phyloP scores from a whole-genome alignment of 2,888 invertebrate genomes.

The Orthosia gothica region DNA sequence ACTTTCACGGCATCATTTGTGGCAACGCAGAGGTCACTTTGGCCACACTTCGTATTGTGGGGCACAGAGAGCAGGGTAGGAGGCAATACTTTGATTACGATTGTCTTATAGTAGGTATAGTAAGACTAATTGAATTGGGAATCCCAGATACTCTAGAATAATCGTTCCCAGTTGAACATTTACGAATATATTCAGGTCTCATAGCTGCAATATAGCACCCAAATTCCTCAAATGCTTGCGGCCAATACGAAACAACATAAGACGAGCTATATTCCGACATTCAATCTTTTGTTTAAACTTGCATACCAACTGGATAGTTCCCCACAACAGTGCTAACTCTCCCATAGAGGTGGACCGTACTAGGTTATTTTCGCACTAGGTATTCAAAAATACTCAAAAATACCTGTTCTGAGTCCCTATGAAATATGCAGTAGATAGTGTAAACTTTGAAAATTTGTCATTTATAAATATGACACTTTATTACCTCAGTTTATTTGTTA shows the following conservation, averaged over 20 bases:
- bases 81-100: too few species aligned
- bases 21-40: too few species aligned
- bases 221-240: slow-evolving; percentile 15
- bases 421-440: not conserved
- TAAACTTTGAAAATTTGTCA: too few species aligned
- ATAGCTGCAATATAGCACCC: not conserved
- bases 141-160: not conserved
- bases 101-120: too few species aligned
- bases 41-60: too few species aligned
- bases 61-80: accelerated
- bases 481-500: too few species aligned
- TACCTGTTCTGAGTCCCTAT: not conserved
- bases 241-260: slow-evolving; percentile 19
- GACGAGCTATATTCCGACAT: slow-evolving; percentile 22
- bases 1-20: too few species aligned
- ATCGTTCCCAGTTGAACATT: not conserved
- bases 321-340: slow-evolving; percentile 20
- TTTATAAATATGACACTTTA: too few species aligned
- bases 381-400: not conserved
- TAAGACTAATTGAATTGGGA: too few species aligned
- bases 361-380: not conserved
- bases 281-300: slow-evolving; percentile 55
- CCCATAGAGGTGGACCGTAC: not conserved
- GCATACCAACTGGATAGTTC: slow-evolving; percentile 43
- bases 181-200: not conserved